Base-by-base conservation (phyloP, 1,140 invertebrate species). In the Pseudomyrmex concolor region DNA sequence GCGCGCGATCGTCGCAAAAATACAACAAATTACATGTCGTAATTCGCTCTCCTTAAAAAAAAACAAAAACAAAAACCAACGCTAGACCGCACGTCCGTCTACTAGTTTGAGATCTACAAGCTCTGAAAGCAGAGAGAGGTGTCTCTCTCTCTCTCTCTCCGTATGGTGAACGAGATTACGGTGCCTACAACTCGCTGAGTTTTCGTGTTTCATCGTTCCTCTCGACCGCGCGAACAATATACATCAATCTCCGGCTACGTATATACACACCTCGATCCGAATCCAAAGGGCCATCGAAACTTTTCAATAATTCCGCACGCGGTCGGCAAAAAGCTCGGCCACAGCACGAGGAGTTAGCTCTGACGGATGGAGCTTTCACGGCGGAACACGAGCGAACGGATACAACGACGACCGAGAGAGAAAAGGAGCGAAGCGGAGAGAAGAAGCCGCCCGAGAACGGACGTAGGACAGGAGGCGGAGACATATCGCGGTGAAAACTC, bases 241-340 rank as follows among this genome's bases (percentile, higher is more conserved):
- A 64, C 83, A 83, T 86, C 87, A 89, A 89, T 85, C 67, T 63
- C 45, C 82, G 77, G 77, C n/a, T 54, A 68, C 13, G 34, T 54
- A 76, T 51, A 62, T 54, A 76, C 43, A 62, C n/a, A 19, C 45
- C 19, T 48, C 13, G 25, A 7, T 9, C 59, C 60, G 64, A 59
- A 73, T 78, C 4, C 43, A 59, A 60, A 86, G 82, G 70, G 59
- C 76, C 80, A 86, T 89, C 64, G 60, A 89, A 85, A 86, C 71
- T 90, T 87, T 76, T 89, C 88, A 60, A 88, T 88, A 90, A 87
- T 87, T 88, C 85, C 80, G 64, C 51, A 8, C 19, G 48, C 22
- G 59, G 25, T 2, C 54, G 43, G 34, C 43, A 64, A 66, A 83
- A 85, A 83, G 67, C 45, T 74, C 63, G 78, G 59, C 22, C 45